Evolutionary conservation across 2,888 invertebrate genomes (phyloP).

Genomic region (Dinocampus coccinellae): DNA sequence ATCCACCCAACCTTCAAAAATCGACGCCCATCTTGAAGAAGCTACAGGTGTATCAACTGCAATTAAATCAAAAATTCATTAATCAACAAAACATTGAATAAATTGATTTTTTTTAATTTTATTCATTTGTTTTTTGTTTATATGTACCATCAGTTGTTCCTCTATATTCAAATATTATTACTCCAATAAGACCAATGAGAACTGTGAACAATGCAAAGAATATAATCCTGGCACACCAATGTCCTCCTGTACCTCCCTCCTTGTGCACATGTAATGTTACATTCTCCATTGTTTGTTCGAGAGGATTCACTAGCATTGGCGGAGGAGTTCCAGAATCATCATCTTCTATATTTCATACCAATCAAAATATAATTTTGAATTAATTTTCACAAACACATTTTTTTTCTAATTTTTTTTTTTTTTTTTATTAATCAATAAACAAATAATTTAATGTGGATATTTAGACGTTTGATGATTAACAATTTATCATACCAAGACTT

Average conservation of each 20-base stretch:
- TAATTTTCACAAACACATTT: background rate
- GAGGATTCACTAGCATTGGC: slow-evolving; percentile 52
- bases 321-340: slow-evolving; percentile 63
- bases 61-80: slow-evolving; percentile 39
- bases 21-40: slow-evolving; percentile 80
- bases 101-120: background rate
- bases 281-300: slow-evolving; percentile 72
- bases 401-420: background rate
- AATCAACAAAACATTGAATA: background rate
- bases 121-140: slow-evolving; percentile 59
- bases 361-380: background rate
- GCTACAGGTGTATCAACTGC: slow-evolving; percentile 74
- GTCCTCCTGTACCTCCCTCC: slow-evolving; percentile 83
- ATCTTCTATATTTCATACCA: slow-evolving; percentile 54
- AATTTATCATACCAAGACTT: slow-evolving; percentile 45
- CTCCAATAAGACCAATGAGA: slow-evolving; percentile 79
- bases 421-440: slow-evolving; percentile 34
- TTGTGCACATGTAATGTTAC: slow-evolving; percentile 83
- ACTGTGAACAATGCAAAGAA: slow-evolving; percentile 83
- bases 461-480: too few relatives aligned
- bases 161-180: slow-evolving; percentile 85
- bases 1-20: slow-evolving; percentile 85
- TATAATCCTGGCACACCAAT: slow-evolving; percentile 86
- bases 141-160: slow-evolving; percentile 80
- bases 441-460: too few relatives aligned